A percentile compares a stretch with the other conserved stretches of the same genome.
Evolutionary conservation across 2,888 invertebrate genomes (phyloP).

Genomic region (Diabrotica balteata): DNA sequence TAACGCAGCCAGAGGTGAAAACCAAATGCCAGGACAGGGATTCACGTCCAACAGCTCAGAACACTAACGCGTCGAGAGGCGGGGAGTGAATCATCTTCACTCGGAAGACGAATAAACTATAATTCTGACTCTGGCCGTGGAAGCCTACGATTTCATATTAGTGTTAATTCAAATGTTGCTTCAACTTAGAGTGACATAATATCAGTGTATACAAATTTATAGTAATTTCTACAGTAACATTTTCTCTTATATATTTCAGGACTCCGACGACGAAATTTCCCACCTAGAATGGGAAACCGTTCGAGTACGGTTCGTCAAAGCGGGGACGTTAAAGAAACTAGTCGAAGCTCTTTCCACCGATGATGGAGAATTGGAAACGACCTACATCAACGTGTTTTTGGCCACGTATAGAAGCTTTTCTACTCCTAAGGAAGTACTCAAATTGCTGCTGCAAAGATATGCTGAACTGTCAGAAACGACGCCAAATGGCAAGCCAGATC

Average conservation of each 20-base stretch:
- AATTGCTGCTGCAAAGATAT: constrained; percentile 79
- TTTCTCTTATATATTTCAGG: constrained; percentile 62
- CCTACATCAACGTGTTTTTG: constrained; percentile 97
- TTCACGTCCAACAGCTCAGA: no score
- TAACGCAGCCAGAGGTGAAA: no score
- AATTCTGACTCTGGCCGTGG: no score
- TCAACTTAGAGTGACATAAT: no score
- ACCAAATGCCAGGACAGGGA: no score
- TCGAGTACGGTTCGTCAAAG: constrained; percentile 92
- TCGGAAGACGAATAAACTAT: no score
- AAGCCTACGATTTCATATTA: no score
- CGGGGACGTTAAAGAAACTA: constrained; percentile 91
- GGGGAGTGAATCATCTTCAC: no score
- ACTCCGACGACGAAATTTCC: constrained; percentile 90
- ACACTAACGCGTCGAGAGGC: no score
- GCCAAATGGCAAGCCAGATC: constrained; percentile 64
- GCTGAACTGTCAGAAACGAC: constrained; percentile 69
- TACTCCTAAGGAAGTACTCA: constrained; percentile 83
- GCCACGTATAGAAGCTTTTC: constrained; percentile 94
- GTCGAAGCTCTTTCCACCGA: constrained; percentile 94
- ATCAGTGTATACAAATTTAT: no score
- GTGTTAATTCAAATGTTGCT: no score
- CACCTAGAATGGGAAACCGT: constrained; percentile 99
- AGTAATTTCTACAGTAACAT: no score
- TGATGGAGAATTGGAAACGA: constrained; percentile 95